phyloP scores from a whole-genome alignment of 2,797 vertebrate genomes.

The Gorsachius magnificus region DNA sequence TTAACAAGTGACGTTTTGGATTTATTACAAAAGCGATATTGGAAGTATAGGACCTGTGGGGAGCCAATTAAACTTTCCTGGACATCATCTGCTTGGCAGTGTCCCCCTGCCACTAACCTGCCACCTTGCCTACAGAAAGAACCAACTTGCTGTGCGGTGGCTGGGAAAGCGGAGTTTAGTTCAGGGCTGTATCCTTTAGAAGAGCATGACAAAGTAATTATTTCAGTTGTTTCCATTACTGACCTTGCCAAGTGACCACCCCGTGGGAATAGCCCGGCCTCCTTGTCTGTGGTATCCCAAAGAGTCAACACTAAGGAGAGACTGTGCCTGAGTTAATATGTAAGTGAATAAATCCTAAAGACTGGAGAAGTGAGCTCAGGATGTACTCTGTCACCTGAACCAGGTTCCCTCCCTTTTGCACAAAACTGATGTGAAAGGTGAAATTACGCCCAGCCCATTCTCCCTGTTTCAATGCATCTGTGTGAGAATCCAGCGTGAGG shows the following conservation, averaged over 20 bases:
- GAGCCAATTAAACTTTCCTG: slow-evolving; percentile 53
- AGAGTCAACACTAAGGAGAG: neutral
- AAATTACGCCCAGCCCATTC: neutral
- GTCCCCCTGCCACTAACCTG: slow-evolving; percentile 9
- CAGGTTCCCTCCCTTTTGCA: neutral
- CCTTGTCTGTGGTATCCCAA: neutral
- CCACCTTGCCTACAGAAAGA: neutral
- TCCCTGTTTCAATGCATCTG: neutral
- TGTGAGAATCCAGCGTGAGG: neutral
- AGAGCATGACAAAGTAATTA: neutral
- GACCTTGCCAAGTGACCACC: neutral
- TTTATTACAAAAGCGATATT: slow-evolving; percentile 29
- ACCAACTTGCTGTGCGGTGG: neutral
- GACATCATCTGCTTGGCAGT: slow-evolving; percentile 1
- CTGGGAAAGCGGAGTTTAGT: neutral
- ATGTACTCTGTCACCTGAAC: neutral
- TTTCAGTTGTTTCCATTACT: neutral
- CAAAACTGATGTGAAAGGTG: neutral
- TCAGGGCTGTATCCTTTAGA: neutral
- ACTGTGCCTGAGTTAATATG: neutral
- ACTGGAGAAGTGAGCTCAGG: neutral
- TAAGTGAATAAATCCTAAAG: neutral
- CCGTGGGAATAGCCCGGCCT: neutral
- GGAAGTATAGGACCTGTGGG: slow-evolving; percentile 30
- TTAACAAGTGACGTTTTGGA: slow-evolving; percentile 44